phyloP scores from a whole-genome alignment of 2,888 invertebrate genomes.

The Tetheella fluctuosa region DNA sequence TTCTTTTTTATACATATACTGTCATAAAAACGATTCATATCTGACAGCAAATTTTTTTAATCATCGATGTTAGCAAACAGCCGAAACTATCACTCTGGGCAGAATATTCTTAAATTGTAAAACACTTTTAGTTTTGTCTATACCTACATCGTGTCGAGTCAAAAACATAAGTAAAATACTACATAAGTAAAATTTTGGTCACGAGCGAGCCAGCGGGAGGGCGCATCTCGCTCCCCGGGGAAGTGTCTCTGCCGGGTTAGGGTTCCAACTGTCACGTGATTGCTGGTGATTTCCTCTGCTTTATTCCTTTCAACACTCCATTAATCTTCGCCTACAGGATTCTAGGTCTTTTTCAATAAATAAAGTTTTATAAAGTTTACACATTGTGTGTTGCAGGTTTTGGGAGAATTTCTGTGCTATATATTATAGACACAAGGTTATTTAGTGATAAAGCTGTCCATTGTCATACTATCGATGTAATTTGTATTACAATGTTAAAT shows the following conservation, averaged over 20 bases:
- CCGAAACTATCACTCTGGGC: too few relatives aligned
- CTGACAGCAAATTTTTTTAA: too few relatives aligned
- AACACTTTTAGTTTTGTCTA: constrained; percentile 19
- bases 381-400: too few relatives aligned
- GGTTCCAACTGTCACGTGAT: constrained; percentile 27
- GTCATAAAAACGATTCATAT: not conserved
- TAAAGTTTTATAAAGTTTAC: not conserved
- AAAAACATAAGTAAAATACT: constrained; percentile 33
- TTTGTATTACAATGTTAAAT: too few relatives aligned
- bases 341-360: not conserved
- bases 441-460: too few relatives aligned
- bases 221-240: constrained; percentile 31
- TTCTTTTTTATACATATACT: not conserved
- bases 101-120: too few relatives aligned
- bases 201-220: constrained; percentile 18
- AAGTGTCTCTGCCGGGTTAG: constrained; percentile 24
- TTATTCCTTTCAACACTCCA: not conserved
- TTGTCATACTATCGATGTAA: too few relatives aligned
- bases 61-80: too few relatives aligned
- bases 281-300: constrained; percentile 35
- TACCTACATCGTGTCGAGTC: constrained; percentile 16
- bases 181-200: constrained; percentile 57
- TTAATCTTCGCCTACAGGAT: not conserved
- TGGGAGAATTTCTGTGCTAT: too few relatives aligned
- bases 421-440: too few relatives aligned